Evolutionary conservation across 2,797 vertebrate genomes (phyloP).

Genomic region (Miichthys miiuy): DNA sequence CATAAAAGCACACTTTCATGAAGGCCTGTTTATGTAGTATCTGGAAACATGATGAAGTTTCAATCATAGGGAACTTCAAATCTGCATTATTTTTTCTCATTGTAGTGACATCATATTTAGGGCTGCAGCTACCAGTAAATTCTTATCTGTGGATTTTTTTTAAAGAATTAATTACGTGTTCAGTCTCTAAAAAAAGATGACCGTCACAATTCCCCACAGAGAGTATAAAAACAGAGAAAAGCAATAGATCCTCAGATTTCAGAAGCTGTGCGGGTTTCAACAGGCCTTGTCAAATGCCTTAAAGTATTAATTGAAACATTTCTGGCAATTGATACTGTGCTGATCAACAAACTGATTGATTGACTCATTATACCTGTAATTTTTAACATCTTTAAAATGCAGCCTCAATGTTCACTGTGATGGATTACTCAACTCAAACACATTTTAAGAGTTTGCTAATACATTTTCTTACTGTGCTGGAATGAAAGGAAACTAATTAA

Average conservation of each 20-base stretch:
- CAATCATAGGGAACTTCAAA: neutral
- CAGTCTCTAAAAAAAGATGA: neutral
- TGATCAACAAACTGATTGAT: neutral
- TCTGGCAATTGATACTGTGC: neutral
- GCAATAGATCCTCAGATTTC: neutral
- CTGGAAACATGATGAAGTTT: neutral
- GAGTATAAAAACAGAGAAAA: neutral
- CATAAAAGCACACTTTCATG: neutral
- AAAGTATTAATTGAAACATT: neutral
- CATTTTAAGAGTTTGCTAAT: neutral
- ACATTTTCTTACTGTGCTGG: neutral
- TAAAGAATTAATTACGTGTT: neutral
- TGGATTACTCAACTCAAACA: conserved; percentile 12
- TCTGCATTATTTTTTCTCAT: neutral
- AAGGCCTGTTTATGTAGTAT: too few species aligned
- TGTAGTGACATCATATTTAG: neutral
- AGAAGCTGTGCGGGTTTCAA: neutral
- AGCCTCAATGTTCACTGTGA: neutral
- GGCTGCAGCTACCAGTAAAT: neutral
- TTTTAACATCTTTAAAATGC: too few species aligned
- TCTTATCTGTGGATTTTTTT: neutral
- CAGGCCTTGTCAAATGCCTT: neutral
- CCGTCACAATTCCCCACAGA: neutral
- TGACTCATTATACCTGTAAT: neutral
- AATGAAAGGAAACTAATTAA: conserved; percentile 3